These are phyloP conservation scores for Cololabis saira DNA, from an alignment of 2,113 vertebrate genomes.

Conservation along the genomic window DNA sequence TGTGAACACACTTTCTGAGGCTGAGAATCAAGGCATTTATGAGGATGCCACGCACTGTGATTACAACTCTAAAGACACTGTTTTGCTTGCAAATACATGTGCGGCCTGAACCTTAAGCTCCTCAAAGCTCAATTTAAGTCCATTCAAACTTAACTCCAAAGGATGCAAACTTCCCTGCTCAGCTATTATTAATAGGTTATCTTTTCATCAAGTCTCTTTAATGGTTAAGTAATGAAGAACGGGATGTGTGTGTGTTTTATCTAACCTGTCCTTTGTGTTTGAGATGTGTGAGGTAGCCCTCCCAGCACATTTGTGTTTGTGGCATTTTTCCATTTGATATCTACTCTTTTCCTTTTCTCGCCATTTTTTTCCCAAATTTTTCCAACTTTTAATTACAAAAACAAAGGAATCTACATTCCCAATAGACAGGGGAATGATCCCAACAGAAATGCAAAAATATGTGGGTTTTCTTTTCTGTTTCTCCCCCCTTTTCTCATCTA, in stretches of 20 bases:
- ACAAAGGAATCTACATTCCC: conserved; percentile 62
- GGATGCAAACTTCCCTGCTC: conserved; percentile 15
- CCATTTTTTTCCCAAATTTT: conserved; percentile 32
- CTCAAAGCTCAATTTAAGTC: conserved; percentile 13
- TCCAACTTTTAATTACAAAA: conserved; percentile 63
- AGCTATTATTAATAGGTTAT: conserved; percentile 11
- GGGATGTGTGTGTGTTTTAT: conserved; percentile 19
- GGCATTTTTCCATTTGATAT: conserved; percentile 66
- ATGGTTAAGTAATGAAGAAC: conserved; percentile 22
- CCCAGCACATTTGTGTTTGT: conserved; percentile 56
- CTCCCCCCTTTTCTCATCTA: conserved; percentile 23
- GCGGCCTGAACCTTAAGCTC: conserved; percentile 22
- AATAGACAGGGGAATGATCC: conserved; percentile 59
- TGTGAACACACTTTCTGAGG: conserved; percentile 38
- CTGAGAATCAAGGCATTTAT: conserved; percentile 47
- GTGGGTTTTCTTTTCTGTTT: conserved; percentile 4
- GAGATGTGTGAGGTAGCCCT: conserved; percentile 42
- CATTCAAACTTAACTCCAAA: conserved; percentile 31
- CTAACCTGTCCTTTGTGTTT: conserved; percentile 34
- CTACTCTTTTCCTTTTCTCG: conserved; percentile 35
- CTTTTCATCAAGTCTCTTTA: conserved; percentile 25
- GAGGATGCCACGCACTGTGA: conserved; percentile 44
- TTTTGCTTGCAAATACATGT: conserved; percentile 37
- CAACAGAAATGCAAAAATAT: conserved; percentile 47
- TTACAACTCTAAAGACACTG: conserved; percentile 41